Evolutionary conservation across 2,113 vertebrate genomes (phyloP).

Genomic region (Lasiurus cinereus): DNA sequence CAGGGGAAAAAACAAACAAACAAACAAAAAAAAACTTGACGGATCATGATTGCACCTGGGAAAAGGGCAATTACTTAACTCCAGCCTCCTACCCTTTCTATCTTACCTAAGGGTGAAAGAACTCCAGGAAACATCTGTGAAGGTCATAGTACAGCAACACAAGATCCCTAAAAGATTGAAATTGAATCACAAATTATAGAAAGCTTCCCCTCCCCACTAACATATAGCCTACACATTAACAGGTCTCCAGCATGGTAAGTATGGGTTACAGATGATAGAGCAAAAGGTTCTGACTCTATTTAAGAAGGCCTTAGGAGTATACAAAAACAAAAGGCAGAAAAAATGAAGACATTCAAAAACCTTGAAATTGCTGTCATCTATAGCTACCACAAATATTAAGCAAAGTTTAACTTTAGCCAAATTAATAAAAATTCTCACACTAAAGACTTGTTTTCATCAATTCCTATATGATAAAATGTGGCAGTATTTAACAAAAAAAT

Average conservation of each 20-base stretch:
- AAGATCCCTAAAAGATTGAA: neutral
- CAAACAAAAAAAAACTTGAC: neutral
- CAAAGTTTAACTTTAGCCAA: neutral
- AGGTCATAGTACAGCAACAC: rapidly evolving
- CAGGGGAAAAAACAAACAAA: no score
- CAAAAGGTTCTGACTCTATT: neutral
- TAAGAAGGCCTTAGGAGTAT: neutral
- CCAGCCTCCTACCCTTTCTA: neutral
- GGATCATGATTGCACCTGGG: neutral
- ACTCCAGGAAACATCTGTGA: neutral
- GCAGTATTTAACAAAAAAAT: neutral
- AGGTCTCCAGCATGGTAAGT: neutral
- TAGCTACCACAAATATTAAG: neutral
- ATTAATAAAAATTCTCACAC: neutral
- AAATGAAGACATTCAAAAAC: neutral
- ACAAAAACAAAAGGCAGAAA: neutral
- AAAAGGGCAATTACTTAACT: neutral
- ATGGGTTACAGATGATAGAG: neutral
- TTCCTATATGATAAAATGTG: neutral
- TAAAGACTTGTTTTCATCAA: neutral
- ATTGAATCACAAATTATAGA: neutral
- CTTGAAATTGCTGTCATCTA: neutral
- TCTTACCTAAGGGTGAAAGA: neutral
- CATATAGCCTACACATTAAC: neutral
- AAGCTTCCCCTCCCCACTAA: rapidly evolving